A percentile compares a stretch with the other conserved stretches of the same genome.
These are phyloP conservation scores for Ciona savignyi DNA, from an alignment of 23 tunicate species.

Conservation along the genomic window DNA sequence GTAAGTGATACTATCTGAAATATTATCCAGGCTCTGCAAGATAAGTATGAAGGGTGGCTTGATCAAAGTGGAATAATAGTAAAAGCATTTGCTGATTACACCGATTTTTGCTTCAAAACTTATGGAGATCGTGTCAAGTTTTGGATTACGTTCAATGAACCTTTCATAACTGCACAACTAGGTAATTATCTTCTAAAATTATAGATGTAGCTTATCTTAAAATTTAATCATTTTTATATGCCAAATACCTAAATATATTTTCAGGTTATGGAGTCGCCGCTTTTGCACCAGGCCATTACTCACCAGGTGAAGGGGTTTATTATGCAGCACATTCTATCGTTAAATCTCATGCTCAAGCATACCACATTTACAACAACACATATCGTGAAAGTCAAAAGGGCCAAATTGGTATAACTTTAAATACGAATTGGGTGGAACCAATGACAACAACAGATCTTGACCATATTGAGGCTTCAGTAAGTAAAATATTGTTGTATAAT, in stretches of 20 bases:
- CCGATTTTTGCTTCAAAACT: conserved; percentile 67
- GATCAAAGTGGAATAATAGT: conserved; percentile 56
- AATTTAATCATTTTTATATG: too few species aligned
- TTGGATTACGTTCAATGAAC: conserved; percentile 99
- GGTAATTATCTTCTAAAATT: too few species aligned
- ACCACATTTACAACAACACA: conserved; percentile 71
- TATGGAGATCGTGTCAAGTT: conserved; percentile 93
- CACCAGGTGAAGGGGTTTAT: conserved; percentile 69
- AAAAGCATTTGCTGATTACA: conserved; percentile 66
- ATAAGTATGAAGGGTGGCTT: conserved; percentile 80
- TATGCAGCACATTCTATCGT: conserved; percentile 88
- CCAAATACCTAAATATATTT: background rate
- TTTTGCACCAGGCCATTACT: conserved; percentile 70
- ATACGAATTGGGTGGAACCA: conserved; percentile 92
- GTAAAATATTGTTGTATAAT: too few species aligned
- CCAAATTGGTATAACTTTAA: conserved; percentile 83
- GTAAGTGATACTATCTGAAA: too few species aligned
- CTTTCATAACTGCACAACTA: conserved; percentile 77
- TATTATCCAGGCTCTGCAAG: conserved; percentile 60
- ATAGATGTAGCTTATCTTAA: too few species aligned
- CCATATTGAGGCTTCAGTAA: conserved; percentile 77
- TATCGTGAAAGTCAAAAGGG: conserved; percentile 72
- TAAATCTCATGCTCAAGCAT: conserved; percentile 86
- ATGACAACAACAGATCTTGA: conserved; percentile 41
- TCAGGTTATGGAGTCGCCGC: conserved; percentile 77